These are phyloP conservation scores for Pogonophryne albipinna DNA, from an alignment of 2,797 vertebrate species.

Conservation along the genomic window DNA sequence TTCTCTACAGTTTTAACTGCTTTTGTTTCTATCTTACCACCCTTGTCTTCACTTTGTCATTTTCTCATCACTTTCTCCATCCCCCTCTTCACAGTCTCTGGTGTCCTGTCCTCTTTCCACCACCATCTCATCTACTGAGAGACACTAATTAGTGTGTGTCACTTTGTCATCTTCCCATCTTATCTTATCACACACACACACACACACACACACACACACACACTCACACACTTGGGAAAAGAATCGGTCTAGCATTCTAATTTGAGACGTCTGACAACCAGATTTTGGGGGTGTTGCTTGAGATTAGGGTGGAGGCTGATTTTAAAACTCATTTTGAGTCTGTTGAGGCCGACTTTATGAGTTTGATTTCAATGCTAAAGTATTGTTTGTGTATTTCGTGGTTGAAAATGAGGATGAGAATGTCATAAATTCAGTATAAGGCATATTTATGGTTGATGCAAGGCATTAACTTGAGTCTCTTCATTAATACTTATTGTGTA, in stretches of 20 bases:
- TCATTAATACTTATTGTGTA: no score
- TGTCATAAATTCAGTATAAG: neutral
- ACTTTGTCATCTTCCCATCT: slow-evolving; percentile 73
- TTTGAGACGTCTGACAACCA: slow-evolving; percentile 73
- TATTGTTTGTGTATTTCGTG: no score
- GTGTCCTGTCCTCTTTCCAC: slow-evolving; percentile 76
- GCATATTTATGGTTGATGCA: neutral
- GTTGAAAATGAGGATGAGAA: neutral
- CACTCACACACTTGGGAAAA: slow-evolving; percentile 55
- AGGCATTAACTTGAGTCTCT: no score
- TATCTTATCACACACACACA: slow-evolving; percentile 51
- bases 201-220: no score
- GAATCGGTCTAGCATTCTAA: slow-evolving; percentile 69
- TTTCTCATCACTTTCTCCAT: slow-evolving; percentile 53
- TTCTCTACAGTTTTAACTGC: neutral
- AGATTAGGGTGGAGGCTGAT: slow-evolving; percentile 13
- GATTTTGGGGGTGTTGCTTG: slow-evolving; percentile 54
- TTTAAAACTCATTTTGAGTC: slow-evolving; percentile 10
- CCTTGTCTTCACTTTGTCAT: slow-evolving; percentile 44
- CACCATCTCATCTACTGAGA: slow-evolving; percentile 60
- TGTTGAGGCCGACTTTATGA: slow-evolving; percentile 2
- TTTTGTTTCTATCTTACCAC: slow-evolving; percentile 9
- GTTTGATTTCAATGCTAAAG: slow-evolving; percentile 3
- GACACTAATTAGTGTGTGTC: slow-evolving; percentile 76
- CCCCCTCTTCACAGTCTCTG: slow-evolving; percentile 53